Conservation (phyloP, 2,888 invertebrate genomes). For the Dicycla oo region DNA sequence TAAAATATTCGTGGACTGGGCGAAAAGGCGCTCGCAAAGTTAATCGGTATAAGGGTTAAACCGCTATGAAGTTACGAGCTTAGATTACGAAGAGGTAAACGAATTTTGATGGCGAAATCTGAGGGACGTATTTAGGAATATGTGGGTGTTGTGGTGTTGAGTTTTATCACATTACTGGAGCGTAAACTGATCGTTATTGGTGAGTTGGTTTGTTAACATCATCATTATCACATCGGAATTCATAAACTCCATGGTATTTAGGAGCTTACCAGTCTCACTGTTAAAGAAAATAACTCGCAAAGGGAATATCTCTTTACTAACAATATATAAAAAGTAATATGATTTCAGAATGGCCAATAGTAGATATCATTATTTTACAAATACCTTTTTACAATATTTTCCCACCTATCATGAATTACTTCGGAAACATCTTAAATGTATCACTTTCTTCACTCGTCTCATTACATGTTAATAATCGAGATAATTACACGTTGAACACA, state of each 20-base stretch:
- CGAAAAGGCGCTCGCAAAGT: conserved; percentile 70
- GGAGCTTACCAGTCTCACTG: background rate
- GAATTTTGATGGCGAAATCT: conserved; percentile 60
- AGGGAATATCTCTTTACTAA: too few relatives aligned
- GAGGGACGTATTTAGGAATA: conserved; percentile 36
- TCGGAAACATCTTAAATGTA: conserved; percentile 37
- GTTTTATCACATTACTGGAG: conserved; percentile 20
- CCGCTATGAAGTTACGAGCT: conserved; percentile 67
- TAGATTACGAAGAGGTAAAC: conserved; percentile 66
- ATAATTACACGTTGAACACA: conserved; percentile 67
- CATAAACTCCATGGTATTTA: background rate
- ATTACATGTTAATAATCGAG: conserved; percentile 58
- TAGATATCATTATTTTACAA: too few relatives aligned
- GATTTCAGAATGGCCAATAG: too few relatives aligned
- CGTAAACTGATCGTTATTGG: background rate
- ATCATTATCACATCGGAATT: background rate
- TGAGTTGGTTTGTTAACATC: background rate
- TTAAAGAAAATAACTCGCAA: too few relatives aligned
- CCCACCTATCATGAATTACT: conserved; percentile 27
- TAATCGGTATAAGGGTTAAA: conserved; percentile 68
- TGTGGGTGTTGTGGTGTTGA: conserved; percentile 21
- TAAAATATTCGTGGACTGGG: conserved; percentile 79
- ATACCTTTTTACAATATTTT: too few relatives aligned
- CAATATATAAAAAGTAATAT: too few relatives aligned
- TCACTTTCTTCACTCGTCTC: conserved; percentile 50